Evolutionary conservation across 2,113 vertebrate genomes (phyloP).

Genomic region (Cyprinodon variegatus): DNA sequence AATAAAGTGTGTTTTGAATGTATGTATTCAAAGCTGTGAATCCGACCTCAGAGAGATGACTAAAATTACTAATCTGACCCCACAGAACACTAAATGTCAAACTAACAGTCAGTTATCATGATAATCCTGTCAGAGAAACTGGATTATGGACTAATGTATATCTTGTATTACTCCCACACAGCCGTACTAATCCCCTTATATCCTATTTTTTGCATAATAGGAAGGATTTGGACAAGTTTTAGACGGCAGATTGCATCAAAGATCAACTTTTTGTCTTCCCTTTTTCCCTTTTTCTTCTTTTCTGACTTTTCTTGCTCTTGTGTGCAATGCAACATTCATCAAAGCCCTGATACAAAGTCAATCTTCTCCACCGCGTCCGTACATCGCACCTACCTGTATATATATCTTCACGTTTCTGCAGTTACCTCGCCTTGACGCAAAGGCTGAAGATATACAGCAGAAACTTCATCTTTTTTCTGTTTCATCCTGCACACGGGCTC

Average conservation of each 20-base stretch:
- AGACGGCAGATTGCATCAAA: constrained; percentile 46
- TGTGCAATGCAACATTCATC: constrained; percentile 44
- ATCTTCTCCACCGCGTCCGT: constrained; percentile 25
- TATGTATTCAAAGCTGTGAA: constrained; percentile 25
- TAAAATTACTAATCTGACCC: constrained; percentile 50
- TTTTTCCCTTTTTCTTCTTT: background rate
- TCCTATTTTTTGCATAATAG: constrained; percentile 37
- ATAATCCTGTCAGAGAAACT: constrained; percentile 18
- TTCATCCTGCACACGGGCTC: constrained; percentile 58
- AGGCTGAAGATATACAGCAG: constrained; percentile 56
- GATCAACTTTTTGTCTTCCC: constrained; percentile 24
- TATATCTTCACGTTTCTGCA: constrained; percentile 25
- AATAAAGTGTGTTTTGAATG: background rate
- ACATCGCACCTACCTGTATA: constrained; percentile 36
- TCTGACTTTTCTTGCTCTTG: constrained; percentile 18
- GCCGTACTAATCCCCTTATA: constrained; percentile 32
- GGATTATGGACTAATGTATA: constrained; percentile 45
- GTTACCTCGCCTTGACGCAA: constrained; percentile 48
- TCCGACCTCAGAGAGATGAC: constrained; percentile 28
- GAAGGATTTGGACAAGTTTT: constrained; percentile 28
- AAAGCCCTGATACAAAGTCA: constrained; percentile 44
- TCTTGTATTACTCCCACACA: constrained; percentile 22
- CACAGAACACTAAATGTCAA: constrained; percentile 22
- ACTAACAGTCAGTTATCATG: constrained; percentile 30
- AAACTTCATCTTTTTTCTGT: constrained; percentile 53